phyloP scores from a whole-genome alignment of 2,888 invertebrate species.

The Pherbina coryleti region DNA sequence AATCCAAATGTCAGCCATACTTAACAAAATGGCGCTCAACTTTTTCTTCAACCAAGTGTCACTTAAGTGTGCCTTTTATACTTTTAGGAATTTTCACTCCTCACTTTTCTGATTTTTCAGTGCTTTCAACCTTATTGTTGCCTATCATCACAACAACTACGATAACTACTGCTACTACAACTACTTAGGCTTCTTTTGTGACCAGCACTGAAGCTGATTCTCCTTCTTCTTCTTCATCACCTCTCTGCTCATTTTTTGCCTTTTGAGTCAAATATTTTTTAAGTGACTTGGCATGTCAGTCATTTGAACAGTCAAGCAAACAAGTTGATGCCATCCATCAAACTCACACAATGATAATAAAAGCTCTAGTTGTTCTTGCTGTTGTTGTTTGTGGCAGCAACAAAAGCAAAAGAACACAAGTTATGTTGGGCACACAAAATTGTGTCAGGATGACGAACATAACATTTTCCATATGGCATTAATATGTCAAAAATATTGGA shows the following conservation, averaged over 20 bases:
- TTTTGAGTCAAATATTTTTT: background rate
- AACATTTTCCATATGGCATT: no score
- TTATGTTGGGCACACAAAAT: background rate
- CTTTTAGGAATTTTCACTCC: background rate
- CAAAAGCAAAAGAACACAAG: background rate
- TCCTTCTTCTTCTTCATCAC: background rate
- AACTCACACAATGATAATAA: conserved; percentile 13
- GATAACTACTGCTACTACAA: background rate
- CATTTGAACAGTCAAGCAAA: conserved; percentile 18
- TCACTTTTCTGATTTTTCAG: background rate
- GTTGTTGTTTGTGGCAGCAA: background rate
- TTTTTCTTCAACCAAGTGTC: conserved; percentile 9
- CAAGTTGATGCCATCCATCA: conserved; percentile 23
- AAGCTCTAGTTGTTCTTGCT: background rate
- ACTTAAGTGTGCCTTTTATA: conserved; percentile 3
- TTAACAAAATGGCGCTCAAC: background rate
- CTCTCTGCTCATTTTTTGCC: background rate
- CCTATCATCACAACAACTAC: background rate
- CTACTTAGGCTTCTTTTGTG: background rate
- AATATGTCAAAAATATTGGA: no score
- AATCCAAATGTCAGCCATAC: background rate
- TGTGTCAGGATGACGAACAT: background rate
- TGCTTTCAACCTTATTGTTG: background rate
- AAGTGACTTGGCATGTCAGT: conserved; percentile 22
- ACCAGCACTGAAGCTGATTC: background rate